Evolutionary conservation across 2,113 vertebrate species (phyloP), one percentile per base, ranked within the genome.

Genomic region (Brienomyrus longianalis): DNA sequence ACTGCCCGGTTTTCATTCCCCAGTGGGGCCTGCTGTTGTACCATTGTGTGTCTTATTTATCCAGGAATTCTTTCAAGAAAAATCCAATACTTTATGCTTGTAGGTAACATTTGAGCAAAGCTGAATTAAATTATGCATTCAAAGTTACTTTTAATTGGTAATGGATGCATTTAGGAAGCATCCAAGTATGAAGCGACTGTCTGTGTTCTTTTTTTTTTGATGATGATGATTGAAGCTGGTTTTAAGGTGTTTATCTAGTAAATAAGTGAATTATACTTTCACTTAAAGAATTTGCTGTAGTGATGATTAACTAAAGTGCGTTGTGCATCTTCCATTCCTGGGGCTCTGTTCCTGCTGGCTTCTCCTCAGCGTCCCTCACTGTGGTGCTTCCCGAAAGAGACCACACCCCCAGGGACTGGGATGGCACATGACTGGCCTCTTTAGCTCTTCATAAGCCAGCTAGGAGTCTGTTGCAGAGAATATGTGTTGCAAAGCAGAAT

Each of bases 401-500:
- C 39, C n/a, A 47, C n/a, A 70, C 19, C 15, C 27, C 23, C 15
- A 43, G n/a, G 50, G 48, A 89, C 31, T 15, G 54, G 56, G 17
- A 17, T 45, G 45, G 5, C 23, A 47, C 45, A 51, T 13, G 62
- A 74, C 50, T 52, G 48, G 48, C 50, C 27, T 35, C 85, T 90
- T 91, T 90, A 87, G 88, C 87, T 90, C 88, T 80, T 47, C 48
- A 39, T 52, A 47, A 47, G 50, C 77, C 83, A 77, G 21, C 11
- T 89, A 10, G 51, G 11, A 59, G 39, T 83, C n/a, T 45, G 39
- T 87, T 43, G 39, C 39, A 39, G 39, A 39, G 39, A 39, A 35
- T 31, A 70, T 80, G 17, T n/a, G 50, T 52, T 6, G n/a, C 15
- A 21, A 39, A 83, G 50, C 70, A 45, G 47, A 10, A 56, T 35